phyloP scores from a whole-genome alignment of 1,140 invertebrate species.

The Heliconius congener region DNA sequence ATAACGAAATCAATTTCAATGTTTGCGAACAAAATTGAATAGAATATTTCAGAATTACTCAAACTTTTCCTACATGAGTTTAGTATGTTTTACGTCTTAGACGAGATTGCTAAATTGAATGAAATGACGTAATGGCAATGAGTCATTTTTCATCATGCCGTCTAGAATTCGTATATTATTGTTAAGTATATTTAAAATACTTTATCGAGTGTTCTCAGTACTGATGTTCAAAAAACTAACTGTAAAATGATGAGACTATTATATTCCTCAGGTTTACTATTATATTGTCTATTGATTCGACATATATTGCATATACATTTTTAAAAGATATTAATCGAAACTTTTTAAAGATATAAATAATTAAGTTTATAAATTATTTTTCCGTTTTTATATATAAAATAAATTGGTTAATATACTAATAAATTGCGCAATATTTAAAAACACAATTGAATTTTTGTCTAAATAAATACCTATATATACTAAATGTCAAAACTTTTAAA shows the following conservation, averaged over 20 bases:
- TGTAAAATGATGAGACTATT: background rate
- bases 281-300: background rate
- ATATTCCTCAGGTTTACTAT: background rate
- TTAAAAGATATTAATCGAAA: background rate
- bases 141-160: constrained; percentile 48
- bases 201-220: background rate
- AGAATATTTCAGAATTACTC: constrained; percentile 5
- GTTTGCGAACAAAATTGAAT: constrained; percentile 9
- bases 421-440: too few relatives aligned
- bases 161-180: constrained; percentile 29
- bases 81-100: constrained; percentile 36
- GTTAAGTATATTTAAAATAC: constrained; percentile 20
- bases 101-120: constrained; percentile 54
- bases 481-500: background rate
- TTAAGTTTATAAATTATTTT: background rate
- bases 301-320: too few relatives aligned
- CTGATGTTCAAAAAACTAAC: background rate
- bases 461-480: background rate
- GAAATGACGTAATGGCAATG: constrained; percentile 52
- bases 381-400: background rate
- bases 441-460: too few relatives aligned
- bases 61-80: constrained; percentile 26
- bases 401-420: background rate
- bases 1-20: constrained; percentile 4
- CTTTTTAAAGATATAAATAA: background rate